Evolutionary conservation across 2,888 invertebrate species (phyloP), one percentile per base, ranked within the genome.

Genomic region (Amiota minor): DNA sequence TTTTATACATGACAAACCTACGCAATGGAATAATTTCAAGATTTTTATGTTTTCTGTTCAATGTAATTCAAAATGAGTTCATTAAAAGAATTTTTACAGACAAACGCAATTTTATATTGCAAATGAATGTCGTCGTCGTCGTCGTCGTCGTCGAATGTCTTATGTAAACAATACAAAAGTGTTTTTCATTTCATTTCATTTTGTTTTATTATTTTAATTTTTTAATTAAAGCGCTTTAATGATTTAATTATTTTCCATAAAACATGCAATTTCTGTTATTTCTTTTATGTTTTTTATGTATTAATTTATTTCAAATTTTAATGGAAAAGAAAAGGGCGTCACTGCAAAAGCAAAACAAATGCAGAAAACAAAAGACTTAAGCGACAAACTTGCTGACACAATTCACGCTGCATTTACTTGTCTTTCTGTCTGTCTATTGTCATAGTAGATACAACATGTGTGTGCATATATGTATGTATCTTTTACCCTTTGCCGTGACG

Each of bases 351-450:
- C 35, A 35, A 35, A 35, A 35, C 2, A 35, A 35, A 35, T 6
- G 6, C 35, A 62, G 23, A 23, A 67, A 67, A 67, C 67, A 67
- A 67, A 67, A 67, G 67, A 67, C 67, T 67, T 47, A 20, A 49
- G 67, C 67, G 67, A 67, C 67, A 67, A 67, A 67, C 67, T 49
- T 50, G 67, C 18, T 67, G 67, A 67, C 67, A 67, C 67, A 67
- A 67, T 67, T 67, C 67, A 67, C 64, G 64, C 16, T 18, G 56
- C 56, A 16, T 56, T 56, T 35, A 8, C 35, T 56, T 56, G 56
- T n/a, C 56, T 56, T 18, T n/a, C 16, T 56, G 55, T 16, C 55
- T 55, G 16, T 18, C 56, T n/a, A 12, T n/a, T n/a, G 1, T 12
- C 53, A 50, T 50, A n/a, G 53, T 50, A 9, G 1, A 56, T 16